These are phyloP conservation scores for Lycodopsis pacificus DNA, from an alignment of 2,797 vertebrate species.

Conservation along the genomic window DNA sequence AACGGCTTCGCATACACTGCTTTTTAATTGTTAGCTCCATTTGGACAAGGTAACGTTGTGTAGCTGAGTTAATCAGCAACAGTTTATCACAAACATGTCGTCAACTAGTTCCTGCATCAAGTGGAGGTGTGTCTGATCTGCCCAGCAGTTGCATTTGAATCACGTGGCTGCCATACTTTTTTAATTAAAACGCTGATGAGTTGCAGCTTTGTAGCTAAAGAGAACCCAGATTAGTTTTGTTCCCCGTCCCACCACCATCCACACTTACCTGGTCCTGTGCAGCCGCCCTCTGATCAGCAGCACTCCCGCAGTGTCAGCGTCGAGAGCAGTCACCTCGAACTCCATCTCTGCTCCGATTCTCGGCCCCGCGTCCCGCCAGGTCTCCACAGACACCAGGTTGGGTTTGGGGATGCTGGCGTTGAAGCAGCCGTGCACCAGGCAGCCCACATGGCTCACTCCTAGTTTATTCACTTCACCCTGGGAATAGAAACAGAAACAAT, in stretches of 20 bases:
- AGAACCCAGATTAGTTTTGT: not conserved
- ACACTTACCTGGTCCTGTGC: constrained; percentile 82
- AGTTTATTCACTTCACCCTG: constrained; percentile 96
- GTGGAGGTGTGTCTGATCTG: not conserved
- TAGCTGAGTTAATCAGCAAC: not conserved
- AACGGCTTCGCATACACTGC: not conserved
- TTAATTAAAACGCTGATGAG: not conserved
- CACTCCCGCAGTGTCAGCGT: constrained; percentile 91
- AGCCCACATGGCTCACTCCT: constrained; percentile 91
- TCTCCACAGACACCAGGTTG: constrained; percentile 81
- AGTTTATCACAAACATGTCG: not conserved
- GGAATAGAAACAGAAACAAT: not conserved
- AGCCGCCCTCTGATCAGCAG: constrained; percentile 92
- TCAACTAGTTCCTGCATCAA: not conserved
- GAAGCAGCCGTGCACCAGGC: constrained; percentile 95
- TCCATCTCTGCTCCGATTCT: constrained; percentile 88
- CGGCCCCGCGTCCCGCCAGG: constrained; percentile 88
- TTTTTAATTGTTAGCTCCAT: not conserved
- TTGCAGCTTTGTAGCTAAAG: not conserved
- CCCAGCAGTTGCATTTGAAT: not conserved
- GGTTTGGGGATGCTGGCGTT: constrained; percentile 95
- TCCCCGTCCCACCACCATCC: not conserved
- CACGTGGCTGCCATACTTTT: not conserved
- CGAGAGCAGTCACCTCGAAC: constrained; percentile 92
- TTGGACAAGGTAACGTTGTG: not conserved